Conservation (phyloP, 2,888 invertebrate species). For the Tenodera sinensis region DNA sequence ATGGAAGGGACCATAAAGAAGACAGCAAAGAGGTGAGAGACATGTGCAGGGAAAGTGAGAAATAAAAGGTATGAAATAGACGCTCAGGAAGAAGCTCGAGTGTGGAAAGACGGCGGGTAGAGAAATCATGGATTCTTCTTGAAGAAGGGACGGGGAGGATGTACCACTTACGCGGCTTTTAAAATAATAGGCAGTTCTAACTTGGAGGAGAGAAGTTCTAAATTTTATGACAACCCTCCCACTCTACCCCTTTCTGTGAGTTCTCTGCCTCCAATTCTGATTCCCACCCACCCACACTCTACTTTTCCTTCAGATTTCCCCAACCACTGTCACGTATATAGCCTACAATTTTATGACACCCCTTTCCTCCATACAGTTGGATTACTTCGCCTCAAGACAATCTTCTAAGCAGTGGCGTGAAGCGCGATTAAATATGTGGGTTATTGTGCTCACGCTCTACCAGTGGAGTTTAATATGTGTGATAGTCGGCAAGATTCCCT, state of each 20-base stretch:
- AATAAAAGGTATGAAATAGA: not conserved
- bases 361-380: not conserved
- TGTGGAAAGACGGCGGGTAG: not conserved
- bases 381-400: not conserved
- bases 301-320: not conserved
- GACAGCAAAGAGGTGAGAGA: not conserved
- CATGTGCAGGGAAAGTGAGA: not conserved
- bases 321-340: not conserved
- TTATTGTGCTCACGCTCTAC: not conserved
- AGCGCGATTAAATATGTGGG: not conserved
- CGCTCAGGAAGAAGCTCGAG: not conserved
- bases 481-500: not conserved
- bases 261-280: not conserved
- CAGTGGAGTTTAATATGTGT: not conserved
- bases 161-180: not conserved
- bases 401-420: not conserved
- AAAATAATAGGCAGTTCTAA: not conserved
- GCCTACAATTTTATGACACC: not conserved
- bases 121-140: not conserved
- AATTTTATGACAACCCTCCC: not conserved
- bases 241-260: not conserved
- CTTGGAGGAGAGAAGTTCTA: not conserved
- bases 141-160: not conserved
- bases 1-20: not conserved
- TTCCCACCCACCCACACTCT: not conserved